Base-by-base conservation (phyloP, 2,888 invertebrate species). In the Chloromyia formosa region DNA sequence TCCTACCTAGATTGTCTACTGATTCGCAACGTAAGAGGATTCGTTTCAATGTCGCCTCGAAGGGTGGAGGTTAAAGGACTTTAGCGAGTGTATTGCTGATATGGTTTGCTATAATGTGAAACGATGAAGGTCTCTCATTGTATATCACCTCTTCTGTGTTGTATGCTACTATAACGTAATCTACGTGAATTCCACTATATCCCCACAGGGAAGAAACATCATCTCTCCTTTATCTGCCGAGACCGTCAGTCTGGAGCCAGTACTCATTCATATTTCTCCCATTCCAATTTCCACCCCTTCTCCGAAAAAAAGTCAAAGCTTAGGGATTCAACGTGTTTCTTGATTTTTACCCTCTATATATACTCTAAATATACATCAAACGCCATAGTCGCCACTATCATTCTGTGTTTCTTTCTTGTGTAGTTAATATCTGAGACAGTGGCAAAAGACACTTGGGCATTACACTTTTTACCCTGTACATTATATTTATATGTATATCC, bases 201-300 rank as follows among this genome's bases (percentile, higher is more conserved):
- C 60, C 60, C 66, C 58, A 74, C 64, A 68, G 74, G 74, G 74
- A 74, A 66, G 74, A 74, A 74, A 56, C 66, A 74, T 74, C 74
- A 74, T 77, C 77, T 75, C 75, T 76, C 75, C 75, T 77, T 77
- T 77, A 77, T 77, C 77, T 75, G 45, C 56, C 74, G 77, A 77
- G 77, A 76, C 77, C 76, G 77, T 76, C 77, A 76, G 77, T 76
- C 77, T 77, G 77, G 77, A 75, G 77, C 77, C 77, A 77, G 75
- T 76, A 75, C 75, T 77, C 76, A 76, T 76, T 77, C 76, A 76
- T 76, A 75, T 77, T 77, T 76, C 71, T 62, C 74, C 64, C 73
- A 56, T 58, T 56, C 54, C 60, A 27, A n/a, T 27, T 58, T 14
- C 60, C 42, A 23, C 23, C 22, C 20, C 9, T 64, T 58, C 56